phyloP scores from a whole-genome alignment of 2,113 vertebrate genomes.

The Geothlypis trichas region DNA sequence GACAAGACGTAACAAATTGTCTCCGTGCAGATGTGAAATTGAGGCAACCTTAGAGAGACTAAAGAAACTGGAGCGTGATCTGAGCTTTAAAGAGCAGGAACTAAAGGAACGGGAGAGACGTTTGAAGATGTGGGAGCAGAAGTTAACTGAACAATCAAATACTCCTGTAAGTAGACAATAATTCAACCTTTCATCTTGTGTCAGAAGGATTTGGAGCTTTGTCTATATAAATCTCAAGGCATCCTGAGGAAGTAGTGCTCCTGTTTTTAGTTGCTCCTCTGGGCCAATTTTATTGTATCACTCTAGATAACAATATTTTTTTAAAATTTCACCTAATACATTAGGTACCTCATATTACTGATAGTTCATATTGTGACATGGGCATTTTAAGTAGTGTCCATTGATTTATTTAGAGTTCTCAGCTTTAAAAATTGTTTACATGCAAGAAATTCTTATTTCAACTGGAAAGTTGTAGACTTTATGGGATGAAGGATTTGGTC shows the following conservation, averaged over 20 bases:
- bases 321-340: neutral
- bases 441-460: neutral
- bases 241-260: neutral
- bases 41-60: conserved; percentile 96
- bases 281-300: neutral
- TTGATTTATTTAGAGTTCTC: neutral
- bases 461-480: neutral
- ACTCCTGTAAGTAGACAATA: conserved; percentile 87
- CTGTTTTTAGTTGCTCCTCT: neutral
- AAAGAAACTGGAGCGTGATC: conserved; percentile 96
- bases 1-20: conserved; percentile 58
- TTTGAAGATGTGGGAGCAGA: conserved; percentile 96
- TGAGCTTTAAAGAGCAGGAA: conserved; percentile 97
- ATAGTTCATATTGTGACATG: neutral
- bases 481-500: neutral
- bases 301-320: neutral
- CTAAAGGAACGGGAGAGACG: conserved; percentile 92
- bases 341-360: neutral
- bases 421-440: neutral
- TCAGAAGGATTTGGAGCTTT: neutral
- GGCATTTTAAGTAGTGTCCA: neutral
- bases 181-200: neutral
- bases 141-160: conserved; percentile 94
- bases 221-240: neutral
- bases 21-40: conserved; percentile 89